A percentile compares a stretch with the other conserved stretches of the same genome.
phyloP scores from a whole-genome alignment of 2,113 vertebrate genomes.

The Melanostigma gelatinosum region DNA sequence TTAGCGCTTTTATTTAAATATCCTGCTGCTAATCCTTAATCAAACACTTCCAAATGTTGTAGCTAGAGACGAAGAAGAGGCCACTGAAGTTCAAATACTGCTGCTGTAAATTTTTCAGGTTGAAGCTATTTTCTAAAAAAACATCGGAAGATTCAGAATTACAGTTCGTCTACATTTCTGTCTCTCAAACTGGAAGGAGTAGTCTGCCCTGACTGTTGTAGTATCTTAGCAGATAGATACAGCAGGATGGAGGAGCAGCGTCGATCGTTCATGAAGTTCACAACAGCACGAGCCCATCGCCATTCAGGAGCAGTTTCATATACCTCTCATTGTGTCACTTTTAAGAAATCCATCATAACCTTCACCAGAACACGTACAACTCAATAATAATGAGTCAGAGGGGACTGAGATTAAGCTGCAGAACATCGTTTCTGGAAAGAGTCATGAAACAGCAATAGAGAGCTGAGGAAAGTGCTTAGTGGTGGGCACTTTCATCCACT shows the following conservation, averaged over 20 bases:
- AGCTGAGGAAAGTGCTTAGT: neutral
- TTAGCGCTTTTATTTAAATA: conserved; percentile 1
- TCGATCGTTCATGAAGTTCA: neutral
- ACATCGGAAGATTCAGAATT: neutral
- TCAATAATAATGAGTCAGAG: conserved; percentile 13
- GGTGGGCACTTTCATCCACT: neutral
- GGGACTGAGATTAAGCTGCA: neutral
- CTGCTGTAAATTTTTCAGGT: neutral
- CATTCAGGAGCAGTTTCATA: conserved; percentile 36
- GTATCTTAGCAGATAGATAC: neutral
- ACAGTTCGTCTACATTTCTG: neutral
- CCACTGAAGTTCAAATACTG: neutral
- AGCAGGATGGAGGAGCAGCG: neutral
- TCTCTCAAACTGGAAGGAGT: neutral
- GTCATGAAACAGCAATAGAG: neutral
- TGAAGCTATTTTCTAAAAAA: neutral
- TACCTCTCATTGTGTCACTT: conserved; percentile 32
- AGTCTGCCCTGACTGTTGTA: neutral
- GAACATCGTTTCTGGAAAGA: neutral
- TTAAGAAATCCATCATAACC: conserved; percentile 29
- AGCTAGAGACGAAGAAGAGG: neutral
- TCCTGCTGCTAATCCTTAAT: no score
- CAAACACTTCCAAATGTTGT: neutral
- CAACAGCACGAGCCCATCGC: neutral
- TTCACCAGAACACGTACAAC: conserved; percentile 3